A percentile compares a stretch with the other conserved stretches of the same genome.
phyloP scores from a whole-genome alignment of 2,888 invertebrate genomes.

The Sphecodes monilicornis region DNA sequence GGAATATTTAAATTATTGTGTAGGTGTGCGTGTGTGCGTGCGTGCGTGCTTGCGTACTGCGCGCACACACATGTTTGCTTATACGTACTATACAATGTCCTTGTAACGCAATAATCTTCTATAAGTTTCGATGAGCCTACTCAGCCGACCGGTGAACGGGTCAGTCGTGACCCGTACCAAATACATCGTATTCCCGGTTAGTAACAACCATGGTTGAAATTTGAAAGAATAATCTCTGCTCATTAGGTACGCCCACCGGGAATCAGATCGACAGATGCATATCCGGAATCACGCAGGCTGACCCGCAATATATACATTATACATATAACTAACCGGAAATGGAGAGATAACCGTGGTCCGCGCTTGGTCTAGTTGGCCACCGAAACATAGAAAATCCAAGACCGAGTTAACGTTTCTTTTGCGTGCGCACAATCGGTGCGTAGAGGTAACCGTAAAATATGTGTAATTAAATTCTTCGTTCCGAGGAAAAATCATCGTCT shows the following conservation, averaged over 20 bases:
- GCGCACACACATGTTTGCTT: neutral
- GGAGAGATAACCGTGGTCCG: constrained; percentile 49
- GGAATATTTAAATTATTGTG: neutral
- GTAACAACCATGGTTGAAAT: no score
- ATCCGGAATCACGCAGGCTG: neutral
- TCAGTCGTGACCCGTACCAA: no score
- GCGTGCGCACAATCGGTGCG: neutral
- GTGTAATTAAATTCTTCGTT: neutral
- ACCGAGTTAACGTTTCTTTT: constrained; percentile 2
- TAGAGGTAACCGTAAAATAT: constrained; percentile 2
- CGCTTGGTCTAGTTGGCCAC: constrained; percentile 34
- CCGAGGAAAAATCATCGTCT: neutral
- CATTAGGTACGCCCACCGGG: neutral
- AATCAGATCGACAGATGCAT: constrained; percentile 2
- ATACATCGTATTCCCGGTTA: neutral
- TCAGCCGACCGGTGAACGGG: neutral
- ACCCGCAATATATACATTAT: neutral
- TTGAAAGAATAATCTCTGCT: neutral
- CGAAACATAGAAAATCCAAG: constrained; percentile 7
- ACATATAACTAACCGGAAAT: constrained; percentile 54
- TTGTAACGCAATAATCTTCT: neutral
- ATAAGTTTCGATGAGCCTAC: neutral
- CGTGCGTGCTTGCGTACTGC: no score
- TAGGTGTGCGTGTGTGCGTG: neutral
- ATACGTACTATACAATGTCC: neutral